These are phyloP conservation scores for Stictonetta naevosa DNA, from an alignment of 2,113 vertebrate species.

Conservation along the genomic window DNA sequence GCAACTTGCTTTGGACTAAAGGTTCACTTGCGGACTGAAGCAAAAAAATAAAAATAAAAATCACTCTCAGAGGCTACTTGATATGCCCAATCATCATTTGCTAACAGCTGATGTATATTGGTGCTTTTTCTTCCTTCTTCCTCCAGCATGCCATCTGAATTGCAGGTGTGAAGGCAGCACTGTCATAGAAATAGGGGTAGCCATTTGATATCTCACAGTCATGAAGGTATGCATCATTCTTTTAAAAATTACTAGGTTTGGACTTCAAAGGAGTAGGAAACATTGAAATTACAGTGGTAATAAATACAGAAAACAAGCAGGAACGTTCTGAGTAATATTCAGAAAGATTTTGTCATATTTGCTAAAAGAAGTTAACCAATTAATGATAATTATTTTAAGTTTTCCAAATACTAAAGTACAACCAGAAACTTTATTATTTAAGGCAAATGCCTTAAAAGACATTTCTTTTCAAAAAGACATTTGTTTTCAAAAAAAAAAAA, in stretches of 20 bases:
- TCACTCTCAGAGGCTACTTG: neutral
- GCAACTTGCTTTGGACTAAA: neutral
- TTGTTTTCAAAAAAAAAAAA: neutral
- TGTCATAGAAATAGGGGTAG: neutral
- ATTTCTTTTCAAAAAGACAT: neutral
- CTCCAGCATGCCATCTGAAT: neutral
- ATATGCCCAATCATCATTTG: neutral
- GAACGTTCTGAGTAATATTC: neutral
- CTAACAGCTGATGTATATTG: neutral
- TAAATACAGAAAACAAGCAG: neutral
- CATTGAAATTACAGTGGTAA: neutral
- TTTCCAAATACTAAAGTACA: neutral
- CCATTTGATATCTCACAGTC: neutral
- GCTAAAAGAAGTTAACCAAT: neutral
- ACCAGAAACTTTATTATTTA: neutral
- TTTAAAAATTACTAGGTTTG: neutral
- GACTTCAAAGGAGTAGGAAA: neutral
- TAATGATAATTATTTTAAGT: neutral
- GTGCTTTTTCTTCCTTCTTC: neutral
- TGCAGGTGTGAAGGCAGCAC: neutral
- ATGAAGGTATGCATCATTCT: rapidly evolving
- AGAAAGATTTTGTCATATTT: neutral
- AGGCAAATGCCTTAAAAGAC: neutral
- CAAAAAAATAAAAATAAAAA: neutral
- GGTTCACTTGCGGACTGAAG: neutral